A percentile compares a stretch with the other conserved stretches of the same genome.
These are phyloP conservation scores for Leptopterna dolabrata DNA, from an alignment of 2,888 invertebrate species.

Conservation along the genomic window DNA sequence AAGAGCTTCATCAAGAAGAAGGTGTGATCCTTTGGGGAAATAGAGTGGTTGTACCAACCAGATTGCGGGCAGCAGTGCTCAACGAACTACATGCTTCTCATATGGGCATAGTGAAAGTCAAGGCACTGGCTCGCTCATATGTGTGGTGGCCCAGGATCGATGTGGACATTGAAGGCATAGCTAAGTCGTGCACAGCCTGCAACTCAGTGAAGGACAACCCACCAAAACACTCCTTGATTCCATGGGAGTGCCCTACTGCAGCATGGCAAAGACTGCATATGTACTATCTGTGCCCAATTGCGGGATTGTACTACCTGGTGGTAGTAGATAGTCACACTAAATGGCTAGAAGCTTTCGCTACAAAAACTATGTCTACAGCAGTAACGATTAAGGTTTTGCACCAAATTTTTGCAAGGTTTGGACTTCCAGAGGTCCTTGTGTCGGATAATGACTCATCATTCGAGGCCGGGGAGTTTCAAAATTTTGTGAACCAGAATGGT, in stretches of 20 bases:
- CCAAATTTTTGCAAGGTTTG: constrained; percentile 2
- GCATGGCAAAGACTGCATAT: constrained; percentile 61
- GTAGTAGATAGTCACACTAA: constrained; percentile 58
- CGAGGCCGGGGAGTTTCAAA: no score
- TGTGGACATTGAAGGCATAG: not conserved
- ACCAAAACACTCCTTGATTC: not conserved
- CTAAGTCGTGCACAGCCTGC: not conserved
- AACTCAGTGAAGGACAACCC: not conserved
- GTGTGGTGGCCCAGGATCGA: not conserved
- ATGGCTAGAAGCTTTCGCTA: constrained; percentile 5
- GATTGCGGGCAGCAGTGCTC: not conserved
- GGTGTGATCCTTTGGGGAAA: not conserved
- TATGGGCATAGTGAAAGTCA: constrained; percentile 62
- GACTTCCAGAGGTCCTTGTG: not conserved
- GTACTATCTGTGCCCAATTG: constrained; percentile 60
- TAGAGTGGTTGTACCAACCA: not conserved
- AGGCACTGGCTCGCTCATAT: not conserved
- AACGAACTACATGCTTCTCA: constrained; percentile 47
- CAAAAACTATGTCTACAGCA: not conserved
- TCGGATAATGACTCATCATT: not conserved
- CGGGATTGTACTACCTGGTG: not conserved
- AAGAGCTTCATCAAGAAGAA: not conserved
- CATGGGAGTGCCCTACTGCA: constrained; percentile 59
- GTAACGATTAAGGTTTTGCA: not conserved
- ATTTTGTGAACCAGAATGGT: not conserved